Evolutionary conservation across 2,888 invertebrate genomes (phyloP).

Genomic region (Ectropis crepuscularia): DNA sequence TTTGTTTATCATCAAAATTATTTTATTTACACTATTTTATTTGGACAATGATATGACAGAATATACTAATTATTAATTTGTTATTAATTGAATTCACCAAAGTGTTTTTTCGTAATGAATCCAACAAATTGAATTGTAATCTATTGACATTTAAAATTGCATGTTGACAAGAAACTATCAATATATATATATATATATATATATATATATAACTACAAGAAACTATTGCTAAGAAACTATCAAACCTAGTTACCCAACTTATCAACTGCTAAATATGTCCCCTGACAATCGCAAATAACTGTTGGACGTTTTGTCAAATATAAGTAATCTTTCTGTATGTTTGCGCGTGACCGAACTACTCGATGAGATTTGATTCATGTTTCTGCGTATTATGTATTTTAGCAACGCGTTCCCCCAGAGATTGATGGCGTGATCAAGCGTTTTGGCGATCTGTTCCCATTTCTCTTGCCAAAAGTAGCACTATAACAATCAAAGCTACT

Average conservation of each 20-base stretch:
- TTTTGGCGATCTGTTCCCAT: slow-evolving; percentile 1
- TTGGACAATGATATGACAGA: no score
- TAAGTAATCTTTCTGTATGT: slow-evolving; percentile 11
- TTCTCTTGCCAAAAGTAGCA: neutral
- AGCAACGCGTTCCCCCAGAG: slow-evolving; percentile 6
- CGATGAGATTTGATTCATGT: slow-evolving; percentile 4
- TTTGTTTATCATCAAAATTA: no score
- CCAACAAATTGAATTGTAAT: no score
- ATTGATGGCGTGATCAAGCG: slow-evolving; percentile 15
- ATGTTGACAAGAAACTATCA: neutral
- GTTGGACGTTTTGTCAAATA: slow-evolving; percentile 11
- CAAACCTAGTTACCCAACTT: slow-evolving; percentile 5
- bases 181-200: neutral
- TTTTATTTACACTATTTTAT: no score
- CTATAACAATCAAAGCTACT: neutral
- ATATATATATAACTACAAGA: neutral
- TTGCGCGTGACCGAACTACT: slow-evolving; percentile 21
- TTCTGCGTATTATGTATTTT: slow-evolving; percentile 2
- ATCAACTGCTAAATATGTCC: neutral
- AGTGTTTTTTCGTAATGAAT: no score
- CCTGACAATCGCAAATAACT: slow-evolving; percentile 4
- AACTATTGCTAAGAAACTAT: neutral
- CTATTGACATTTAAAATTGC: no score
- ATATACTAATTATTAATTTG: no score
- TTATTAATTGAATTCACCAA: no score